Evolutionary conservation across 2,797 vertebrate species (phyloP).

Genomic region (Poecile montanus): DNA sequence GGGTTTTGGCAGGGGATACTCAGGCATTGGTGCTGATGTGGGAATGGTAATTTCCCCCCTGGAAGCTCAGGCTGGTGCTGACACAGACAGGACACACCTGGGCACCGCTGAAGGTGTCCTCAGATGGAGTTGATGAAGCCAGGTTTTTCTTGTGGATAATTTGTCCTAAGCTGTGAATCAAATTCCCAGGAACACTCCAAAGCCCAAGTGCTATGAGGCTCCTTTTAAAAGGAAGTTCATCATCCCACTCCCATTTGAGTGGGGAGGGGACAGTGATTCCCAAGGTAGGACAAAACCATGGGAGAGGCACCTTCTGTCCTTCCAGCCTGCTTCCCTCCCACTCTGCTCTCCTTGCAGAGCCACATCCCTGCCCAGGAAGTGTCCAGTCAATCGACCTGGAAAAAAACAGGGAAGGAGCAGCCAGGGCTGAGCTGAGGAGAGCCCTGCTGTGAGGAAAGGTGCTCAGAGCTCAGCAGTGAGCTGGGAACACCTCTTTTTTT

Average conservation of each 20-base stretch:
- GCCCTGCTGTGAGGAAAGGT: background rate
- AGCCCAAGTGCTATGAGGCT: background rate
- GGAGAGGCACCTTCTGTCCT: background rate
- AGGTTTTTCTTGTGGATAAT: background rate
- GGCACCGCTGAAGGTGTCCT: background rate
- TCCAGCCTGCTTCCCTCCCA: background rate
- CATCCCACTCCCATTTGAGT: background rate
- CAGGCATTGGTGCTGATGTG: background rate
- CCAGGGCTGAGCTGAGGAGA: background rate
- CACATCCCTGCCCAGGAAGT: background rate
- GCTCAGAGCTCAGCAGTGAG: background rate
- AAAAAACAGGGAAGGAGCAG: background rate
- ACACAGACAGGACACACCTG: background rate
- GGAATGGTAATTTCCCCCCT: accelerated
- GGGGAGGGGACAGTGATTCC: accelerated
- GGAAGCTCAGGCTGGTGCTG: background rate
- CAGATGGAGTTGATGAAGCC: background rate
- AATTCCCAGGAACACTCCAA: background rate
- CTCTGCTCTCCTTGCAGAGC: background rate
- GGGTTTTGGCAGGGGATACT: background rate
- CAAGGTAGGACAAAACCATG: background rate
- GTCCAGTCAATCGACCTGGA: background rate
- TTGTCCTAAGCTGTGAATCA: background rate
- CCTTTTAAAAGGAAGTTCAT: background rate
- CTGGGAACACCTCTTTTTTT: background rate